Evolutionary conservation across 2,888 invertebrate genomes (phyloP), one percentile per base, ranked within the genome.

Genomic region (Parapristionchus giblindavisi): DNA sequence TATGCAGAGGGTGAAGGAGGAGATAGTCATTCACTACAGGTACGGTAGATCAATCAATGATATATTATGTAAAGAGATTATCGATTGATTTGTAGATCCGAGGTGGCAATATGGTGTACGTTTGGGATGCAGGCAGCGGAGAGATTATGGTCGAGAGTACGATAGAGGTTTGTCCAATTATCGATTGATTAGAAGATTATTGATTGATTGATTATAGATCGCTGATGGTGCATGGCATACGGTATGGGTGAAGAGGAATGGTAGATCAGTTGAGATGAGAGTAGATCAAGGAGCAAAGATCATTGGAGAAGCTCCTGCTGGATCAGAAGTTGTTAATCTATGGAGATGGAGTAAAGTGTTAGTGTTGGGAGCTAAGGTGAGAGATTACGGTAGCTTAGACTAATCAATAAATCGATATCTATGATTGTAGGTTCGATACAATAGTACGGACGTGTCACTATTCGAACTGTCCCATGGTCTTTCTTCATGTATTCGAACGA

Each of bases 91-190:
- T 68, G 8, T 32, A 92, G 91, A 91, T 93, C 74, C 92, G 92
- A 27, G 93, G 94, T 88, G 96, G 96, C 0, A 92, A 92, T 66
- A 92, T 95, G 17, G 94, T 94, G 89, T 95, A 94, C 89, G 92
- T 94, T 80, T 94, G 95, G 91, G 94, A 97, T 89, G 91, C 96
- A 81, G 97, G 97, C 29, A 93, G 93, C 81, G 97, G 96, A 6
- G 93, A 93, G 89, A 95, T 94, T 51, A 90, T 93, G 73, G 93
- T 83, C 24, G 68, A 71, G 54, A 77, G 80, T 6, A 77, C 77
- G 27, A 63, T 63, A 17, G 34, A 63, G 68, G 75, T 73, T 14
- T 58, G 27, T n/a, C n/a, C n/a, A n/a, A 72, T 80, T 38, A 52
- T 27, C 24, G 24, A 48, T 29, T 32, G 48, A 43, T 27, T 17